phyloP scores from a whole-genome alignment of 2,113 vertebrate species.

The Eulemur macaco region DNA sequence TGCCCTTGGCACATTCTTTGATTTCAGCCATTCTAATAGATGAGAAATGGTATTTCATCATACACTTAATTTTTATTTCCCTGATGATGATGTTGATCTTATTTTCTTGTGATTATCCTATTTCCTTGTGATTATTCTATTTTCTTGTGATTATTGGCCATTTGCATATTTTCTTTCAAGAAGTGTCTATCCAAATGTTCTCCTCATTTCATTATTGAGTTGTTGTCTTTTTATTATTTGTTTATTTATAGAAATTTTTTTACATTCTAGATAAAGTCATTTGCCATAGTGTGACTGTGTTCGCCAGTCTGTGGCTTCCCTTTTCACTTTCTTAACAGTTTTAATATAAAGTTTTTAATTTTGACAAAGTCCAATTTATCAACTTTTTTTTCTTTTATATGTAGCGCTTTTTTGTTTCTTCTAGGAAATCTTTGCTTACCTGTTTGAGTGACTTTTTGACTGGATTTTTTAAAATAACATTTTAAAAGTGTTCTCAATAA shows the following conservation, averaged over 20 bases:
- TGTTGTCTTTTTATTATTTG: neutral
- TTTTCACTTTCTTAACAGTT: neutral
- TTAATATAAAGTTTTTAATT: slow-evolving; percentile 14
- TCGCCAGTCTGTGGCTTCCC: neutral
- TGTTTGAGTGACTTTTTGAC: neutral
- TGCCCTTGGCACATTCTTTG: neutral
- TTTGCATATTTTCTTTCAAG: neutral
- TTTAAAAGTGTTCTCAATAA: neutral
- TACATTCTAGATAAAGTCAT: neutral
- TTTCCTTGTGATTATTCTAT: too few relatives aligned
- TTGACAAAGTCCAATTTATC: neutral
- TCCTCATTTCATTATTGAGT: neutral
- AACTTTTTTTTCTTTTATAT: neutral
- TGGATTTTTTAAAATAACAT: neutral
- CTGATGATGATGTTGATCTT: neutral
- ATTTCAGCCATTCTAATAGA: neutral
- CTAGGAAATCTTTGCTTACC: neutral
- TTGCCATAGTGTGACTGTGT: neutral
- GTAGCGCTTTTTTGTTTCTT: neutral
- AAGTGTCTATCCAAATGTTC: neutral
- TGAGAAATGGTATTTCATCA: neutral
- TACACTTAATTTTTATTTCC: neutral
- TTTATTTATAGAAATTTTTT: neutral
- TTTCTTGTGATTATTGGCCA: neutral
- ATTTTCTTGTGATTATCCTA: too few relatives aligned